Base-by-base conservation (phyloP, 2,797 vertebrate species). In the Poeciliopsis presidionis region DNA sequence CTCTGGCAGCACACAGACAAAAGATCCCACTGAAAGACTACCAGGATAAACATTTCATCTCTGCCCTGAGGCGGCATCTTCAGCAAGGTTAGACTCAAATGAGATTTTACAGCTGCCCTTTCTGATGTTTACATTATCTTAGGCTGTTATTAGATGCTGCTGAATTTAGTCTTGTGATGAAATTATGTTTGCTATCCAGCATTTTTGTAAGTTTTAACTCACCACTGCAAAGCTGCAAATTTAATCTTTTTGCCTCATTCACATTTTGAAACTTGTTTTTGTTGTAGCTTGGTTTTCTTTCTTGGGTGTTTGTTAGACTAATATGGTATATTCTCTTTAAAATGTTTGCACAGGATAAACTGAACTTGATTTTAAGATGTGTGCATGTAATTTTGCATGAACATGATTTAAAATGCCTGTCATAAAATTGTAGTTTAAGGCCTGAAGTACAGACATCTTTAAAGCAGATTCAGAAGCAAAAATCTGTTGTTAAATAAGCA, bases 81-180 rank as follows among this genome's bases (percentile, higher is more conserved):
- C 77, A 76, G 33, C 47, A 84, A 89, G 93, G 89, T 92, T 84
- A 12, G 88, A 88, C 85, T 82, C 49, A 84, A 81, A 77, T 83
- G 36, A 80, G 47, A 79, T 63, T 73, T 75, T 61, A 33, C 2
- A 28, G 46, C 63, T 57, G 69, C 63, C 82, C 76, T 70, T 74
- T 76, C 18, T 61, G 41, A 0, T 39, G 20, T 5, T 5, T 36
- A 51, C 14, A 22, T 80, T 74, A 72, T 77, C 6, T n/a, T 63
- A 43, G 73, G 49, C 71, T 80, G 63, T 77, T 11, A 5, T 83
- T 41, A 53, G n/a, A 78, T 49, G 6, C 72, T 39, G 65, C 33
- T 67, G 63, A 11, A 67, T 36, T 9, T 78, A 70, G 30, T 16
- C 1, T 71, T 76, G 55, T 82, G 74, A 1, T 77, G 0, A 76